Conservation (phyloP, 2,113 vertebrate genomes). For the Phycodurus eques region DNA sequence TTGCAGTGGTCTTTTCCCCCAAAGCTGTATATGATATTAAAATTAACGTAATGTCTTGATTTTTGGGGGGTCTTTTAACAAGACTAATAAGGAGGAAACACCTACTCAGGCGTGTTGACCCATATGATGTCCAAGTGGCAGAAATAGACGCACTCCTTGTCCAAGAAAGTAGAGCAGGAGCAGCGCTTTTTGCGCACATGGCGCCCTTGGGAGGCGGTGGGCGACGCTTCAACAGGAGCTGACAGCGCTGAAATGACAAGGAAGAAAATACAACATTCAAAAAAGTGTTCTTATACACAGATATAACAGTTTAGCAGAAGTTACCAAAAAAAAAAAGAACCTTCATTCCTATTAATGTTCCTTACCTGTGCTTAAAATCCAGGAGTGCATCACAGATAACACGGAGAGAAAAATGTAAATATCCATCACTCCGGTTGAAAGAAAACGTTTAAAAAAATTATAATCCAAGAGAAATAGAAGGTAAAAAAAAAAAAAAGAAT, state of each 20-base stretch:
- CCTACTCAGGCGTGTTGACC: slow-evolving; percentile 98
- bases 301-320: neutral
- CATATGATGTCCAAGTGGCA: slow-evolving; percentile 99
- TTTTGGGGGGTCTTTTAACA: neutral
- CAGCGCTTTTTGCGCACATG: slow-evolving; percentile 84
- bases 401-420: slow-evolving; percentile 74
- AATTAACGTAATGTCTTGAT: neutral
- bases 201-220: slow-evolving; percentile 36
- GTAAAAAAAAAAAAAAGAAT: neutral
- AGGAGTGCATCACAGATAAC: slow-evolving; percentile 72
- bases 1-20: no score
- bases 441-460: neutral
- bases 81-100: slow-evolving; percentile 11
- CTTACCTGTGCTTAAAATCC: slow-evolving; percentile 66
- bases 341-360: neutral
- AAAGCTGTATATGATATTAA: no score
- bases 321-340: neutral
- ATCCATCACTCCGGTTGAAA: slow-evolving; percentile 74
- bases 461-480: slow-evolving; percentile 39
- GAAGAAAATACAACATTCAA: neutral
- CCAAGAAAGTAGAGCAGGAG: slow-evolving; percentile 88
- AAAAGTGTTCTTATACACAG: neutral
- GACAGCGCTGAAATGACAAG: slow-evolving; percentile 42
- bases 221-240: slow-evolving; percentile 12
- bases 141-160: slow-evolving; percentile 97